Conservation (phyloP, 2,113 vertebrate species). For the Rattus norvegicus region DNA sequence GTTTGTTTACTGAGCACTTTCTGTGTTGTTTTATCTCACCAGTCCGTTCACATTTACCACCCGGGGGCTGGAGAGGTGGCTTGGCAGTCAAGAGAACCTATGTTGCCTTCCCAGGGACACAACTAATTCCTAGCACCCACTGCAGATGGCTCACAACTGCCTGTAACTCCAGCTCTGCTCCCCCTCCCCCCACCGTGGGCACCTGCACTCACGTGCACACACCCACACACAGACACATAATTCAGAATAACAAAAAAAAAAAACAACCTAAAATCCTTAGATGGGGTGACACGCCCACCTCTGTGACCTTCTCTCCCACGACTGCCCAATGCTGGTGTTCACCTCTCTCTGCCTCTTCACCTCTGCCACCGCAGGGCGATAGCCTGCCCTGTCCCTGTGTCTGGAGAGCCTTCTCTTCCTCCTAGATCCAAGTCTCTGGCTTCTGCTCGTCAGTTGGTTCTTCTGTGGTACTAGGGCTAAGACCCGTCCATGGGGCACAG, state of each 20-base stretch:
- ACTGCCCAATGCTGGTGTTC: fast-evolving
- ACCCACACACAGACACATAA: not conserved
- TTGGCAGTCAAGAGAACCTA: not conserved
- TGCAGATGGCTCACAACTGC: not conserved
- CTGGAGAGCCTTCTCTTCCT: not conserved
- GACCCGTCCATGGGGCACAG: not conserved
- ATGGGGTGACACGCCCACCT: not conserved
- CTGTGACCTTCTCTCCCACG: not conserved
- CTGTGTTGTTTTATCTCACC: not conserved
- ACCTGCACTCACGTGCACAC: not conserved
- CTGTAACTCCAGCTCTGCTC: not conserved
- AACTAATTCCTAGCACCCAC: not conserved
- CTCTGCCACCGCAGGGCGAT: not conserved
- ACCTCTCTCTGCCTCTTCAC: not conserved
- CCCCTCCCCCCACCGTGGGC: not conserved
- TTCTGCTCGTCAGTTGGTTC: not conserved
- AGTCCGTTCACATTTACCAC: not conserved
- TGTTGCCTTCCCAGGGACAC: not conserved
- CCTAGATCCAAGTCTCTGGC: not conserved
- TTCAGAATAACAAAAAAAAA: not conserved
- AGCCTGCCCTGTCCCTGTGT: not conserved
- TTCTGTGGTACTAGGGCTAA: not conserved
- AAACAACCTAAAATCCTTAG: not conserved
- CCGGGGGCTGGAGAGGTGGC: not conserved
- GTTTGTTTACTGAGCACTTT: not conserved